These are phyloP conservation scores for Cassiopea andromeda DNA, from an alignment of 30 jellyfish, hydroid and myxozoan genomes.

Conservation along the genomic window DNA sequence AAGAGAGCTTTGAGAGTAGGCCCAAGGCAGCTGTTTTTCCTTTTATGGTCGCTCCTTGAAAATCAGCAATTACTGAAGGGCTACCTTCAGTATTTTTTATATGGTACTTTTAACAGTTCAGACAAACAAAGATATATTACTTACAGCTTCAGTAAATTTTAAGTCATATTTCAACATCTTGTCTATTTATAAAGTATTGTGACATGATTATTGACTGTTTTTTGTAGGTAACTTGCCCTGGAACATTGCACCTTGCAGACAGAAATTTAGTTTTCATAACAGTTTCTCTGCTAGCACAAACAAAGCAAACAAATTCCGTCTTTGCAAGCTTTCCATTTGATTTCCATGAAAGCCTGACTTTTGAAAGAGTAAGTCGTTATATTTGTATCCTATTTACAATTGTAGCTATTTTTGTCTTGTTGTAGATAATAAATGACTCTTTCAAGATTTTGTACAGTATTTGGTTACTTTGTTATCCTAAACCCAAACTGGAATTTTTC, in stretches of 20 bases:
- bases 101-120: not conserved
- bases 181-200: not conserved
- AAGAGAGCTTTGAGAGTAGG: not conserved
- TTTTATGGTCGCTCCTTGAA: not conserved
- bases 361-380: slow-evolving; percentile 71
- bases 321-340: slow-evolving; percentile 87
- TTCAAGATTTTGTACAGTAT: too few species aligned
- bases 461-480: too few species aligned
- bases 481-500: too few species aligned
- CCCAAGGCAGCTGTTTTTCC: not conserved
- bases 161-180: not conserved
- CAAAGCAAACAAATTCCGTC: slow-evolving; percentile 68
- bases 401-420: too few species aligned
- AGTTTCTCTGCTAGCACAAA: slow-evolving; percentile 73
- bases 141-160: too few species aligned
- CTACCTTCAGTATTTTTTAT: not conserved
- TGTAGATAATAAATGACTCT: too few species aligned
- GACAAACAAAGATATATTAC: too few species aligned
- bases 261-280: slow-evolving; percentile 77
- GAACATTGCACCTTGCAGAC: slow-evolving; percentile 80
- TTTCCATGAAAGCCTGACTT: slow-evolving; percentile 51
- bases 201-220: not conserved
- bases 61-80: not conserved
- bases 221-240: slow-evolving; percentile 87
- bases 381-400: too few species aligned